These are phyloP conservation scores for Candoia aspera DNA, from an alignment of 2,113 vertebrate species.

Conservation along the genomic window DNA sequence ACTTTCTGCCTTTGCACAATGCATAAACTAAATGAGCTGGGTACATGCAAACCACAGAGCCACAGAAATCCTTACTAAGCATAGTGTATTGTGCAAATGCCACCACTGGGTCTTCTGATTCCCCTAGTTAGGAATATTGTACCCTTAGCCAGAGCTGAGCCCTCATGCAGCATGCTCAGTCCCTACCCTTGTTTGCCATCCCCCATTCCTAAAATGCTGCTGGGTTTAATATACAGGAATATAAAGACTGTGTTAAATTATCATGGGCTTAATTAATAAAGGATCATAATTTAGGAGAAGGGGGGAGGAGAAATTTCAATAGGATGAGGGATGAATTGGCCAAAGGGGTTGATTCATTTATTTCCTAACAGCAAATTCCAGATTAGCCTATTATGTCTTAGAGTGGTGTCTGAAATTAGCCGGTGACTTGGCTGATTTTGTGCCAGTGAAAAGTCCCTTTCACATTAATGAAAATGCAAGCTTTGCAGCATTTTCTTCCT, in stretches of 20 bases:
- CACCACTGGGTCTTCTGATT: neutral
- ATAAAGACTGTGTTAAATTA: neutral
- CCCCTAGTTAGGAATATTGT: neutral
- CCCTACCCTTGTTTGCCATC: neutral
- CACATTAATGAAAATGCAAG: fast-evolving
- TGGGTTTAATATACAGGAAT: neutral
- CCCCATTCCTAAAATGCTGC: neutral
- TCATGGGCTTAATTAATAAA: neutral
- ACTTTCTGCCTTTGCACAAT: neutral
- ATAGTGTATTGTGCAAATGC: neutral
- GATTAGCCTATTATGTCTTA: neutral
- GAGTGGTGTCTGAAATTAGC: neutral
- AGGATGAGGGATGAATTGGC: neutral
- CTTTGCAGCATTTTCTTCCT: neutral
- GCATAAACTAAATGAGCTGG: neutral
- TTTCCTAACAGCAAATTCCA: neutral
- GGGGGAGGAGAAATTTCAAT: neutral
- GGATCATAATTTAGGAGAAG: neutral
- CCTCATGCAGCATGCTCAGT: neutral
- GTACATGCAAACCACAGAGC: neutral
- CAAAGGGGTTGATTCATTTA: neutral
- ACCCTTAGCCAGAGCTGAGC: neutral
- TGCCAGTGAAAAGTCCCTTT: neutral
- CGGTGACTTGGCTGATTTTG: neutral
- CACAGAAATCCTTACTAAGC: neutral